phyloP scores from a whole-genome alignment of 1,140 invertebrate species.

The Pseudomyrmex concolor region DNA sequence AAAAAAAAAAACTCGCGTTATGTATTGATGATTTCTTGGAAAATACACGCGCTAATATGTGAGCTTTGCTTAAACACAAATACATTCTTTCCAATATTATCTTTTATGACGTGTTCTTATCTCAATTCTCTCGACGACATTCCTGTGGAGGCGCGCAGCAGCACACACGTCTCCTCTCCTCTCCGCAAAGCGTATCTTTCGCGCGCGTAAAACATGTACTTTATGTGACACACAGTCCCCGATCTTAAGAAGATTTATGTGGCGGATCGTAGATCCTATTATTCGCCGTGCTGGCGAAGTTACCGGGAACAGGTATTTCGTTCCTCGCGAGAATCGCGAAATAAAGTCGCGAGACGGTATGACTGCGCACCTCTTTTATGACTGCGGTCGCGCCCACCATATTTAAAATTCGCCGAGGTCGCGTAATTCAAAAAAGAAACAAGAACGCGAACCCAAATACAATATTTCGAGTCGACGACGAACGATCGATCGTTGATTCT shows the following conservation, averaged over 20 bases:
- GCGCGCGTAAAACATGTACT: conserved; percentile 57
- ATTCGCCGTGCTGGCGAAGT: conserved; percentile 55
- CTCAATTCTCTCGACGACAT: conserved; percentile 22
- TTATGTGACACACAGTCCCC: conserved; percentile 57
- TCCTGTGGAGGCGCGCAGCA: background rate
- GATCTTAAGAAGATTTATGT: conserved; percentile 60
- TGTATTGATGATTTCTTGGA: too few species aligned
- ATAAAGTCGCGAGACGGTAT: conserved; percentile 52
- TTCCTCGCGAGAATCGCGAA: conserved; percentile 57
- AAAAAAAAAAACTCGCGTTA: too few species aligned
- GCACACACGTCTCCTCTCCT: background rate
- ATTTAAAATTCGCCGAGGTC: conserved; percentile 51
- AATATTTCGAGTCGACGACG: background rate
- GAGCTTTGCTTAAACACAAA: conserved; percentile 16
- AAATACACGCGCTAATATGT: too few species aligned
- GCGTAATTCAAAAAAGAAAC: conserved; percentile 28
- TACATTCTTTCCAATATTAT: conserved; percentile 31
- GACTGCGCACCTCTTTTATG: conserved; percentile 49
- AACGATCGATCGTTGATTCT: conserved; percentile 1
- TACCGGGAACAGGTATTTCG: conserved; percentile 52
- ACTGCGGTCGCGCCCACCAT: conserved; percentile 35
- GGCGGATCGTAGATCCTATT: conserved; percentile 60
- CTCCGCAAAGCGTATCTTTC: conserved; percentile 20
- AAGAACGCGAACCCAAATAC: conserved; percentile 33
- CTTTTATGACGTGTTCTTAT: conserved; percentile 44